Evolutionary conservation across 2,113 vertebrate species (phyloP).

Genomic region (Hydrochoerus hydrochaeris): DNA sequence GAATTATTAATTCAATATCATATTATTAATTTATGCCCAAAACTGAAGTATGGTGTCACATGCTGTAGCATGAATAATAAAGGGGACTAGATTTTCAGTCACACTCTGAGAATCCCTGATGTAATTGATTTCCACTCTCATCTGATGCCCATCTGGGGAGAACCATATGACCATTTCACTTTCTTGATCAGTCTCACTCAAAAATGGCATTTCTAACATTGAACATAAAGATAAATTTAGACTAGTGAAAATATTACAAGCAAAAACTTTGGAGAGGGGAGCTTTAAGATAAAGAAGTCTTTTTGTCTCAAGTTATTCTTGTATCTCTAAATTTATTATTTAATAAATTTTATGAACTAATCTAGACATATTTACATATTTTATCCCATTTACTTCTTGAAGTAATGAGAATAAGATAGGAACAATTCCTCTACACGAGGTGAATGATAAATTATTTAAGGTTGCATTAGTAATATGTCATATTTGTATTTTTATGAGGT

Average conservation of each 20-base stretch:
- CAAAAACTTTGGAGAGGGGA: neutral
- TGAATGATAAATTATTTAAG: slow-evolving; percentile 9
- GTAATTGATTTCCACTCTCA: slow-evolving; percentile 32
- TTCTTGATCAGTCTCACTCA: neutral
- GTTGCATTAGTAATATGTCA: neutral
- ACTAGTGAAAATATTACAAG: slow-evolving; percentile 11
- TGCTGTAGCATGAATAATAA: slow-evolving; percentile 60
- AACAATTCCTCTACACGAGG: neutral
- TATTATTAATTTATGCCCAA: slow-evolving; percentile 74
- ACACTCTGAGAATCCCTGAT: slow-evolving; percentile 54
- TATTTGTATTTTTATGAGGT: slow-evolving; percentile 14
- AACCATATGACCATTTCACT: neutral
- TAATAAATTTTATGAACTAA: slow-evolving; percentile 20
- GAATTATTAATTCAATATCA: slow-evolving; percentile 69
- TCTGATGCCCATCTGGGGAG: neutral
- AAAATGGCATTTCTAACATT: neutral
- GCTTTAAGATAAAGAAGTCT: neutral
- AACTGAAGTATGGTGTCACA: slow-evolving; percentile 59
- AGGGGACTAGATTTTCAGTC: slow-evolving; percentile 27
- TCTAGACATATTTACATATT: neutral
- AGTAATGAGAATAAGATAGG: neutral
- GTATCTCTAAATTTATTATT: slow-evolving; percentile 12
- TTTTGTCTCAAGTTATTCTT: neutral
- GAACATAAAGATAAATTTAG: slow-evolving; percentile 45
- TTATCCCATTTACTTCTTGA: slow-evolving; percentile 19